A percentile compares a stretch with the other conserved stretches of the same genome.
Conservation (phyloP, 2,888 invertebrate species). For the Drosophila melanosoma region DNA sequence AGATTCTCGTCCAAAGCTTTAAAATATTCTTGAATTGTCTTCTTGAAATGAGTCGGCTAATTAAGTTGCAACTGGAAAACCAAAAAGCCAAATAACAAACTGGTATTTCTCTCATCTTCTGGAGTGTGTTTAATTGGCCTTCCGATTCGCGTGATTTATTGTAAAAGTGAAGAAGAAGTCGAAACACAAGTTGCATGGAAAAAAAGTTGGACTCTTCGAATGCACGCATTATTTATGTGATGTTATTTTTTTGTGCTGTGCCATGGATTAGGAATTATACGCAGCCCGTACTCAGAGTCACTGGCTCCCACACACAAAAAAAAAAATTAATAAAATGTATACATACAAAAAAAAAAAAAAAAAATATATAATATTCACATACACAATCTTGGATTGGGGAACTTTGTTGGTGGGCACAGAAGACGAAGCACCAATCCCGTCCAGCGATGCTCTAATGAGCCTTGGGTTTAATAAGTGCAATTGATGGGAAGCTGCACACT, state of each 20-base stretch:
- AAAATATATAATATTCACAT: background rate
- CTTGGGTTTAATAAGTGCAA: conserved; percentile 67
- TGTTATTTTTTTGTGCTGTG: conserved; percentile 70
- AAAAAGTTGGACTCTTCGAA: conserved; percentile 31
- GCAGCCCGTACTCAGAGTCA: conserved; percentile 9
- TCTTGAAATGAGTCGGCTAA: conserved; percentile 24
- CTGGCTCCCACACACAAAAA: conserved; percentile 40
- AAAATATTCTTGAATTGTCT: background rate
- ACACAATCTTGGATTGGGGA: background rate
- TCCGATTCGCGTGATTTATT: conserved; percentile 73
- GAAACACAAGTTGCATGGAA: conserved; percentile 16
- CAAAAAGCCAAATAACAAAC: conserved; percentile 13
- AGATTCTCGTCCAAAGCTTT: background rate
- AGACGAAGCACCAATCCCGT: background rate
- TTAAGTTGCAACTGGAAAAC: conserved; percentile 48
- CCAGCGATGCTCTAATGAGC: conserved; percentile 59
- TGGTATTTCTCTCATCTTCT: conserved; percentile 16
- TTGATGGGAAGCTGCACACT: conserved; percentile 40
- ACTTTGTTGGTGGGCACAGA: conserved; percentile 56
- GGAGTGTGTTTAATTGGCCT: conserved; percentile 70
- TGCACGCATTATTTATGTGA: conserved; percentile 71
- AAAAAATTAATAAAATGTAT: background rate
- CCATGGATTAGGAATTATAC: conserved; percentile 80
- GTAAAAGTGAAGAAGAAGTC: conserved; percentile 54
- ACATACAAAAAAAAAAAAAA: background rate